Evolutionary conservation across 2,888 invertebrate genomes (phyloP).

Genomic region (Cheilosia scutellata): DNA sequence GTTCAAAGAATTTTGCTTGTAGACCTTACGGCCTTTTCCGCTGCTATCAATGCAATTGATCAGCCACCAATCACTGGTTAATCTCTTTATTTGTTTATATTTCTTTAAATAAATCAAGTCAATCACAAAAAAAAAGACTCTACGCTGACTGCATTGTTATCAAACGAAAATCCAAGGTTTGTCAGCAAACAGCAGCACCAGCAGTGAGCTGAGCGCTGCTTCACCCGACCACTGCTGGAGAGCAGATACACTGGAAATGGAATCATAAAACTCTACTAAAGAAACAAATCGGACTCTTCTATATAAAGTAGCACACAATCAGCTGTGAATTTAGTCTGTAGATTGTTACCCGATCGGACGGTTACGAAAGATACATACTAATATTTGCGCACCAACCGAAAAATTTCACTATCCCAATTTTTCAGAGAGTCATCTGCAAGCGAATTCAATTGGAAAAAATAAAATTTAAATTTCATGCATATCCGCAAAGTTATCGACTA

Average conservation of each 20-base stretch:
- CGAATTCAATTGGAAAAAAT: not conserved
- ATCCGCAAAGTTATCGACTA: constrained; percentile 16
- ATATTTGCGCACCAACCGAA: not conserved
- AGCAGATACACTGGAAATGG: not conserved
- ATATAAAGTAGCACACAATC: constrained; percentile 55
- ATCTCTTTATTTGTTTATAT: constrained; percentile 7
- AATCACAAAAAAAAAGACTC: not conserved
- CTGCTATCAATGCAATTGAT: not conserved
- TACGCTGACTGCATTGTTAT: constrained; percentile 14
- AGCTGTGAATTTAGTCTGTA: constrained; percentile 59
- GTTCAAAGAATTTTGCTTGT: not conserved
- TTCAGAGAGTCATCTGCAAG: not conserved
- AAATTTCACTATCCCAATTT: not conserved
- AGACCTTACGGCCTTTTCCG: not conserved
- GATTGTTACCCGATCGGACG: constrained; percentile 38
- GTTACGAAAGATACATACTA: constrained; percentile 5
- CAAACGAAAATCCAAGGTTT: constrained; percentile 9
- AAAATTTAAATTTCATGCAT: constrained; percentile 50
- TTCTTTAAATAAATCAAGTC: constrained; percentile 9
- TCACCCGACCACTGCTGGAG: not conserved
- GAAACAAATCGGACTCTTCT: constrained; percentile 41
- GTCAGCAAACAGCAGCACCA: not conserved
- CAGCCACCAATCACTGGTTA: not conserved
- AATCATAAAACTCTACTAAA: constrained; percentile 10
- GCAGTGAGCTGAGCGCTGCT: not conserved